These are phyloP conservation scores for Agrochola lychnidis DNA, from an alignment of 2,888 invertebrate genomes.

Conservation along the genomic window DNA sequence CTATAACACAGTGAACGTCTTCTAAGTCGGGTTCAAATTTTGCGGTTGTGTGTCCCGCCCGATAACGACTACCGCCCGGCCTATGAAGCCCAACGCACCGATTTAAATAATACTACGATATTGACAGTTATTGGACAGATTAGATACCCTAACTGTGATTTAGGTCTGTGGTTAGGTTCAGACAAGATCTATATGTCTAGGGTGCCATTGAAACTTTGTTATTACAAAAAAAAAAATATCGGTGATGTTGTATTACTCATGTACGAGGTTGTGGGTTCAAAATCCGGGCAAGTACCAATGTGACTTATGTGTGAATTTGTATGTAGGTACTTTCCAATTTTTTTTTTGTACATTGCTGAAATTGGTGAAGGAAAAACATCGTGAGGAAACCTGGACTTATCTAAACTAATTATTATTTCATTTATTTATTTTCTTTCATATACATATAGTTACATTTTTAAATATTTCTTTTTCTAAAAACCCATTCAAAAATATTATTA, in stretches of 20 bases:
- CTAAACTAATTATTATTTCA: no score
- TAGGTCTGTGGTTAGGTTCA: neutral
- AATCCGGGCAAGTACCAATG: neutral
- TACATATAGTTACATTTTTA: no score
- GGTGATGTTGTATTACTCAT: neutral
- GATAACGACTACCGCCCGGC: slow-evolving; percentile 41
- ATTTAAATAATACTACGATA: slow-evolving; percentile 49
- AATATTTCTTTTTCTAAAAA: no score
- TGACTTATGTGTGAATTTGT: neutral
- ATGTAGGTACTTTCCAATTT: neutral
- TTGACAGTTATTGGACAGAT: slow-evolving; percentile 17
- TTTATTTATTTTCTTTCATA: no score
- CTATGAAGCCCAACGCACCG: slow-evolving; percentile 38
- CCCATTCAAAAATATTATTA: no score
- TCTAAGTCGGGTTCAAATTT: slow-evolving; percentile 46
- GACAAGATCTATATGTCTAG: slow-evolving; percentile 4
- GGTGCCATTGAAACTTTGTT: slow-evolving; percentile 1
- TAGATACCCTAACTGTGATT: neutral
- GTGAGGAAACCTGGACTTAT: no score
- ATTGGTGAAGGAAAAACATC: no score
- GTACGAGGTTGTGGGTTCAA: neutral
- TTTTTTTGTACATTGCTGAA: no score
- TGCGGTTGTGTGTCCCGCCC: slow-evolving; percentile 64
- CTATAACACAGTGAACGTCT: neutral
- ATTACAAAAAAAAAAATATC: neutral